These are phyloP conservation scores for Strix uralensis DNA, from an alignment of 2,113 vertebrate species.

Conservation along the genomic window DNA sequence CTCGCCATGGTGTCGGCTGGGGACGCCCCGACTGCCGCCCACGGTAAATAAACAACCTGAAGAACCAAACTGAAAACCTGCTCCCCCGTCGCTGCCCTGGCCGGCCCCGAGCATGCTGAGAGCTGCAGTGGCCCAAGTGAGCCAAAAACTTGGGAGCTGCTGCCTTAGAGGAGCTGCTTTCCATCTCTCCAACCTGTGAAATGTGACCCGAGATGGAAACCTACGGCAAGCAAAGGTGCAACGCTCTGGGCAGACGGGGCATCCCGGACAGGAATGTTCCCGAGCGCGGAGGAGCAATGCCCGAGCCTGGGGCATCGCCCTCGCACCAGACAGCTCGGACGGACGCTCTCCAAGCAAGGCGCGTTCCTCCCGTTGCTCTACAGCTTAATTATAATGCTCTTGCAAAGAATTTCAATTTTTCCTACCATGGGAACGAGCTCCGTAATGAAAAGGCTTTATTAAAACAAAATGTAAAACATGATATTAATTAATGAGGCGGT, in stretches of 20 bases:
- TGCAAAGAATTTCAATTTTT: conserved; percentile 7
- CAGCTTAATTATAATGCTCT: conserved; percentile 20
- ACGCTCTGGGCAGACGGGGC: rapidly evolving
- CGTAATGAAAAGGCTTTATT: conserved; percentile 36
- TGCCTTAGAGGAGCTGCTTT: not conserved
- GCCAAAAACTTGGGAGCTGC: not conserved
- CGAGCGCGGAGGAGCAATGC: not conserved
- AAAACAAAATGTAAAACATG: conserved; percentile 24
- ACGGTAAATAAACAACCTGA: not conserved
- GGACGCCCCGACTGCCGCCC: not conserved
- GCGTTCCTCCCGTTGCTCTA: not conserved
- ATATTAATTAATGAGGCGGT: not conserved
- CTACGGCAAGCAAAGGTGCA: not conserved
- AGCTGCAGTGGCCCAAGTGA: not conserved
- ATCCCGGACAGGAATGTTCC: no score
- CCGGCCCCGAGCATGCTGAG: rapidly evolving
- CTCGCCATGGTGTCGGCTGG: rapidly evolving
- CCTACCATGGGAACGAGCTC: conserved; percentile 20
- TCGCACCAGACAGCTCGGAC: not conserved
- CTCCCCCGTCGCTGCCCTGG: not conserved
- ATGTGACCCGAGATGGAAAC: not conserved
- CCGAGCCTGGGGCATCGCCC: rapidly evolving
- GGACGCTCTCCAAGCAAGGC: not conserved
- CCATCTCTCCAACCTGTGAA: not conserved
- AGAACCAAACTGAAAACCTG: not conserved